Base-by-base conservation (phyloP, 2,888 invertebrate species). In the Phalangium opilio region DNA sequence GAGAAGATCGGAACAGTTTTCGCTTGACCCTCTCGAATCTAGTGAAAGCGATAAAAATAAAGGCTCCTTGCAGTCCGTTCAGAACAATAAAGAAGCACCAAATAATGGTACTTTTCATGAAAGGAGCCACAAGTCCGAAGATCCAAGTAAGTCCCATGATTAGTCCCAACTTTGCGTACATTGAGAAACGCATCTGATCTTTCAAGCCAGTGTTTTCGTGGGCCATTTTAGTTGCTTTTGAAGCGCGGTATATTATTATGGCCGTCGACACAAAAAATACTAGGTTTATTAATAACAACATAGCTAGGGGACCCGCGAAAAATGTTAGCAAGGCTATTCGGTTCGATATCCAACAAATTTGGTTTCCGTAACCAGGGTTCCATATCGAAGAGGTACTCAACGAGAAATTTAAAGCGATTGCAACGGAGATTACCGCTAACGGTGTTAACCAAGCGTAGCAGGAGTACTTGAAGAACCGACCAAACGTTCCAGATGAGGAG, bases 71-170 rank as follows among this genome's bases (percentile, higher is more conserved):
- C 15, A 52, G 46, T 20, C 48, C 39, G 34, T 52, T 48, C 3
- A 51, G 27, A 8, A 47, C 10, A 15, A 50, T 51, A 58, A 69
- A 70, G 3, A 65, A 57, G 54, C 68, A 70, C 66, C 67, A 67
- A 19, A 69, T 57, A 3, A 58, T 58, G 5, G 57, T 50, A 20
- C 59, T 51, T 3, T 62, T 57, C 1, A 60, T 51, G 8, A 66
- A 58, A 3, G 61, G 60, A 0, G 69, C 68, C 2, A 68, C 44
- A 53, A 69, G 65, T 2, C 67, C 69, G 19, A 66, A 62, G 3
- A 66, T 56, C 70, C 70, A 71, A 0, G 69, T 66, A 10, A 70
- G 54, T 0, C 70, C 70, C 68, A 70, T 67, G 7, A 70, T 63
- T 3, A 66, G 51, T 1, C 64, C 66, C 21, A 69, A 55, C 47